Evolutionary conservation across 2,888 invertebrate genomes (phyloP), one percentile per base, ranked within the genome.

Genomic region (Aricia artaxerxes): DNA sequence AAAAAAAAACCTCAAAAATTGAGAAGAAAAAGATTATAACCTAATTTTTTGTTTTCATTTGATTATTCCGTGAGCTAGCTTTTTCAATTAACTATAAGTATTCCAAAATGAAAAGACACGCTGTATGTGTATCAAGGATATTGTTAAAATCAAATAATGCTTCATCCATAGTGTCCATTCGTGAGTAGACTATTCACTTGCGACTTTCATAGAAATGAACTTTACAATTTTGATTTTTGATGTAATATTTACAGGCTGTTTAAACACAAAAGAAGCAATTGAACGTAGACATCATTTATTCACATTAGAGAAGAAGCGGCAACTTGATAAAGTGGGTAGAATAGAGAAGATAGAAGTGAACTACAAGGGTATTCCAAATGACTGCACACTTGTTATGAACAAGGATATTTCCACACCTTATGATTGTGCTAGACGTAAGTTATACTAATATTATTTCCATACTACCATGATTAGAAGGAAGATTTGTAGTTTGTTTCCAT

Each of bases 311-410:
- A 96, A 96, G 86, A 95, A 96, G 82, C 95, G 97, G 0, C 98
- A 99, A 88, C 88, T 91, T 73, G 95, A 96, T 57, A 92, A 95
- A 16, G 95, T 99, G 11, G 98, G 98, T 0, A 95, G 99, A 86
- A 95, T 99, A 80, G 98, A 99, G 87, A 99, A 99, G 94, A 98
- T 99, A 79, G 96, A 97, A 90, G 97, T 99, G 0, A 95, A 96
- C 80, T 98, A 97, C 87, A 95, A 96, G 83, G 98, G 98, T 0
- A 87, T 96, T 0, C 97, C 97, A 0, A 96, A 97, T 85, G 96
- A 97, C 84, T 95, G 96, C 40, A 96, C 96, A 1, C 90, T 99
- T 80, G 88, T 97, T 38, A 99, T 99, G 99, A 99, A 99, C 89
- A 98, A 97, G 88, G 94, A 96, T 83, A 91, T 99, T 9, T 99